Evolutionary conservation across 2,113 vertebrate species (phyloP), one percentile per base, ranked within the genome.

Genomic region (Hippoglossus stenolepis): DNA sequence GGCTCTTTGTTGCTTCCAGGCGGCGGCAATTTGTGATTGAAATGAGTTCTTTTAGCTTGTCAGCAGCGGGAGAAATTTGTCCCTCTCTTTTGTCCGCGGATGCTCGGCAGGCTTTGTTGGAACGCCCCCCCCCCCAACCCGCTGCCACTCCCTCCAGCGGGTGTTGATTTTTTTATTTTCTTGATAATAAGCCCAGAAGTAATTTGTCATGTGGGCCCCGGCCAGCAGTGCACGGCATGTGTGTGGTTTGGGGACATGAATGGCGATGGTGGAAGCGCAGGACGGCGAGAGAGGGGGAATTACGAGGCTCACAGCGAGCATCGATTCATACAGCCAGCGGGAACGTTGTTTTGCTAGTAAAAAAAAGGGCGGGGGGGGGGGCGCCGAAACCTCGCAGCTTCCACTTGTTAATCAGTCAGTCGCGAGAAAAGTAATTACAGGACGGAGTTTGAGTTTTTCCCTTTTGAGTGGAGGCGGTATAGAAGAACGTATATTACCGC

Each of bases 101-200:
- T 20, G 51, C 72, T 84, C 68, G 9, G 79, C 70, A 43, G 80
- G 43, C 73, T 79, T 87, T 85, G 79, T 85, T 83, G 73, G 79
- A 77, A 73, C 70, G 21, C 10, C 6, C 3, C 4, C 56, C 15
- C 40, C 26, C 20, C 21, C 35, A 0, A 3, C 40, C 65, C 69
- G 51, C 60, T 51, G 43, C 86, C 85, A 85, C 89, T 87, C 87
- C 86, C 86, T 83, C 75, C 23, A 28, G 75, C 83, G 65, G 85
- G 87, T 80, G 78, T 85, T 75, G 85, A 88, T 89, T 89, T 91
- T 18, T 18, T 49, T 18, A 3, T 17, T 17, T 49, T 53, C 5
- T 89, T 89, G 85, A 93, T 91, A 92, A 93, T 90, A 90, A 93
- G 91, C 87, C 90, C 84, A 82, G 85, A 65, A 75, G 86, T 91